These are phyloP conservation scores for Neolamprologus sp. DNA, from an alignment of 2,113 vertebrate genomes.

Conservation along the genomic window DNA sequence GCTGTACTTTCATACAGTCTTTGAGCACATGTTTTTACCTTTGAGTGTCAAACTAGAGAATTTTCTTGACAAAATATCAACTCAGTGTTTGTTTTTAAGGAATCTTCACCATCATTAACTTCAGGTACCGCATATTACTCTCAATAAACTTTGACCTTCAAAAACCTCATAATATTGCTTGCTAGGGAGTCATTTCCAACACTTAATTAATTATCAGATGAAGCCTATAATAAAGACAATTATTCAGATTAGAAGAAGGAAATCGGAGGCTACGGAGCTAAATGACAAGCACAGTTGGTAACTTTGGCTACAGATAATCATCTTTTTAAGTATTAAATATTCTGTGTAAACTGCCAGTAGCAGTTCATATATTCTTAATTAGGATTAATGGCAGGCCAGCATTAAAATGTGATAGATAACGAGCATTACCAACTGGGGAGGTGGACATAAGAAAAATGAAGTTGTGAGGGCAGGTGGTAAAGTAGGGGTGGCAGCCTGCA, in stretches of 20 bases:
- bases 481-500: neutral
- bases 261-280: neutral
- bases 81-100: neutral
- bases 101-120: neutral
- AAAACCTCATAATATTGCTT: neutral
- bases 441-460: neutral
- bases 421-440: neutral
- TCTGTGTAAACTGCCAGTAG: neutral
- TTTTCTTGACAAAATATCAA: neutral
- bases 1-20: neutral
- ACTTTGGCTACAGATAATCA: neutral
- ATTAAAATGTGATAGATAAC: neutral
- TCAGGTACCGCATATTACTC: neutral
- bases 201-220: neutral
- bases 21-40: neutral
- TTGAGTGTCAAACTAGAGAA: neutral
- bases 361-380: neutral
- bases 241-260: neutral
- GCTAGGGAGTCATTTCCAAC: neutral
- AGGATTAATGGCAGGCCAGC: neutral
- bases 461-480: neutral
- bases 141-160: neutral
- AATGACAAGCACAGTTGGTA: neutral
- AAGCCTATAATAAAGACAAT: neutral
- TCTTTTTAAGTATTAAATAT: neutral